Evolutionary conservation across 2,797 vertebrate species (phyloP).

Genomic region (Discoglossus pictus): DNA sequence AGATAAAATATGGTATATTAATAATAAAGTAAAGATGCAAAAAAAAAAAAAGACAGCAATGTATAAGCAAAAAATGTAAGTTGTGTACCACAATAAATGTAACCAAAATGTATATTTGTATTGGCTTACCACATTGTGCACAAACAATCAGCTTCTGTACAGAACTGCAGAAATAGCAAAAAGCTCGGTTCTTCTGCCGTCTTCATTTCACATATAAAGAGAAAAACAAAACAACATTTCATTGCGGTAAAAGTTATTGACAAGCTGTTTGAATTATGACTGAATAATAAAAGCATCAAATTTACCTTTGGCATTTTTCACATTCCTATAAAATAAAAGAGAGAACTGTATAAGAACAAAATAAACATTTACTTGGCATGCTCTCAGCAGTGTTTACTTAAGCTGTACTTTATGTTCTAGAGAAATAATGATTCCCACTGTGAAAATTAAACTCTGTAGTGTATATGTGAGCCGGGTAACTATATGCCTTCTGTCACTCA

Average conservation of each 20-base stretch:
- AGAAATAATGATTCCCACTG: conserved; percentile 26
- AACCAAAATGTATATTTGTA: not conserved
- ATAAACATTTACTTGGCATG: conserved; percentile 31
- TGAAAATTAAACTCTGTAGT: conserved; percentile 9
- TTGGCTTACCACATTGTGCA: conserved; percentile 91
- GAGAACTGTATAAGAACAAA: conserved; percentile 33
- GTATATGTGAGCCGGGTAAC: conserved; percentile 25
- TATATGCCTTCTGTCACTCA: conserved; percentile 15
- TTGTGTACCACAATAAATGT: no score
- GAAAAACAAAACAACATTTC: conserved; percentile 39
- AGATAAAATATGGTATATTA: no score
- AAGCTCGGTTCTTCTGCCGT: conserved; percentile 96
- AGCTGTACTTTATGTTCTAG: conserved; percentile 24
- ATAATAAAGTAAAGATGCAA: no score
- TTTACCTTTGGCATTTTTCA: conserved; percentile 95
- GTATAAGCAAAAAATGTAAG: no score
- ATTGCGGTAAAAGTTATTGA: conserved; percentile 31
- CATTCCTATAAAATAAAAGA: conserved; percentile 82
- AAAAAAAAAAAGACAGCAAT: no score
- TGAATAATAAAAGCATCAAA: conserved; percentile 42
- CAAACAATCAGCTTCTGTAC: conserved; percentile 95
- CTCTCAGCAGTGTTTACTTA: conserved; percentile 23
- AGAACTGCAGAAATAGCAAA: conserved; percentile 94
- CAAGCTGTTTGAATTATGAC: conserved; percentile 9
- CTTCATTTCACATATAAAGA: conserved; percentile 63